Conservation (phyloP, 2,888 invertebrate species). For the Cephus spinipes region DNA sequence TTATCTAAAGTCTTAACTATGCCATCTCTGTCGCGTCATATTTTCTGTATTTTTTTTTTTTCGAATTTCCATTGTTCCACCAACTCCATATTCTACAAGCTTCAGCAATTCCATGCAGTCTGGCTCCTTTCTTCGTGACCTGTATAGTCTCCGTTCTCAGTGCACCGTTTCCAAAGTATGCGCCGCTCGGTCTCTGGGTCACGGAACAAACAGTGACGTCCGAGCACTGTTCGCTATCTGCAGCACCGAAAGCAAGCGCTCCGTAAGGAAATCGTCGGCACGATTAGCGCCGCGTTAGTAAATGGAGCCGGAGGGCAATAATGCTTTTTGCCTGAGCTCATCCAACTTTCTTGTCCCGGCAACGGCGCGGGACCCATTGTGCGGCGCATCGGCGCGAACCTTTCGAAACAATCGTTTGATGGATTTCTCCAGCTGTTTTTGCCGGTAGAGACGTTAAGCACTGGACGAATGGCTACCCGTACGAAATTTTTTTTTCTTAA, state of each 20-base stretch:
- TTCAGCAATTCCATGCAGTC: not conserved
- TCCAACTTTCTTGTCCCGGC: constrained; percentile 1
- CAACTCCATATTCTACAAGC: not conserved
- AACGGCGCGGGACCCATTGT: not conserved
- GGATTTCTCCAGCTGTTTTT: constrained; percentile 6
- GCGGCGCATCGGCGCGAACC: not conserved
- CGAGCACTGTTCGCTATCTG: not conserved
- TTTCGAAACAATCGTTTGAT: constrained; percentile 11
- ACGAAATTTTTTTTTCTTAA: not conserved
- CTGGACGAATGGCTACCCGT: not conserved
- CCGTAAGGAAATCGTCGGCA: not conserved
- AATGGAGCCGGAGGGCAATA: not conserved
- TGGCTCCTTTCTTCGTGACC: not conserved
- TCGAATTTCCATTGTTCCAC: not conserved
- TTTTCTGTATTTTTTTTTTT: not conserved
- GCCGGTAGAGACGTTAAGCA: not conserved
- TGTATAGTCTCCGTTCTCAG: not conserved
- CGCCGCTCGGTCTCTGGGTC: not conserved
- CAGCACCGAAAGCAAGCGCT: not conserved
- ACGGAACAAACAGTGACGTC: not conserved
- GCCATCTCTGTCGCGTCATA: not conserved
- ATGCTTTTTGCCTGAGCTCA: constrained; percentile 6
- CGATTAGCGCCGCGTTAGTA: not conserved
- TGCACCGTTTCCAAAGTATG: not conserved
- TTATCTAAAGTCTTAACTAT: not conserved